A percentile compares a stretch with the other conserved stretches of the same genome.
Conservation (phyloP, 1,140 invertebrate species). For the Cryptotermes secundus region DNA sequence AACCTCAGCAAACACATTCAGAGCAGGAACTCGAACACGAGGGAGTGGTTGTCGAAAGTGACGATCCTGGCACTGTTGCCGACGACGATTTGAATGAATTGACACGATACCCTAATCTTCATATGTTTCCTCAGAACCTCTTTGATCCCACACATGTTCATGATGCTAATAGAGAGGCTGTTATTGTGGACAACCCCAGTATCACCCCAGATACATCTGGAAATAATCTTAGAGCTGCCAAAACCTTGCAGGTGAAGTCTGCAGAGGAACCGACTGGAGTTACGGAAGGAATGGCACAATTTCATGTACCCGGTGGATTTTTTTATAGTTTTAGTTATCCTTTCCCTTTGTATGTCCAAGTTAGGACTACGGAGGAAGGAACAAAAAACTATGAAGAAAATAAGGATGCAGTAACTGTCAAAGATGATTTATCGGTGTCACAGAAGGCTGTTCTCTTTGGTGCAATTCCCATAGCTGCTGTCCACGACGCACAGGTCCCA, state of each 20-base stretch:
- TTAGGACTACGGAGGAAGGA: slow-evolving; percentile 10
- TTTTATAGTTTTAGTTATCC: slow-evolving; percentile 36
- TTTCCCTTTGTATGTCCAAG: slow-evolving; percentile 28
- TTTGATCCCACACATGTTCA: slow-evolving; percentile 31
- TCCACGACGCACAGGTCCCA: slow-evolving; percentile 42
- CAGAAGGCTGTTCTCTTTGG: slow-evolving; percentile 36
- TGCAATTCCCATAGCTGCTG: slow-evolving; percentile 41
- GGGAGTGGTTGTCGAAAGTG: slow-evolving; percentile 32
- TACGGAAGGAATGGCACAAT: not conserved
- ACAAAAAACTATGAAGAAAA: not conserved
- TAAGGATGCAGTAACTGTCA: no score
- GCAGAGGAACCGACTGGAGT: not conserved
- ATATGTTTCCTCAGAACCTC: slow-evolving; percentile 21
- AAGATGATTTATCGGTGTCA: not conserved
- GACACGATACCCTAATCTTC: slow-evolving; percentile 31
- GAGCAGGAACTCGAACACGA: slow-evolving; percentile 16
- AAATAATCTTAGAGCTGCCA: not conserved
- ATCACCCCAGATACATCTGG: not conserved
- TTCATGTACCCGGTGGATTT: slow-evolving; percentile 30
- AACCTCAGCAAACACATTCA: not conserved
- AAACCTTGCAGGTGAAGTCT: not conserved
- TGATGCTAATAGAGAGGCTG: slow-evolving; percentile 35
- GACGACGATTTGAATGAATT: slow-evolving; percentile 23
- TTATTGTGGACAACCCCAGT: slow-evolving; percentile 40
- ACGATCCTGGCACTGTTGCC: not conserved